A percentile compares a stretch with the other conserved stretches of the same genome.
Evolutionary conservation across 2,888 invertebrate species (phyloP).

Genomic region (Leptarthrus brevirostris): DNA sequence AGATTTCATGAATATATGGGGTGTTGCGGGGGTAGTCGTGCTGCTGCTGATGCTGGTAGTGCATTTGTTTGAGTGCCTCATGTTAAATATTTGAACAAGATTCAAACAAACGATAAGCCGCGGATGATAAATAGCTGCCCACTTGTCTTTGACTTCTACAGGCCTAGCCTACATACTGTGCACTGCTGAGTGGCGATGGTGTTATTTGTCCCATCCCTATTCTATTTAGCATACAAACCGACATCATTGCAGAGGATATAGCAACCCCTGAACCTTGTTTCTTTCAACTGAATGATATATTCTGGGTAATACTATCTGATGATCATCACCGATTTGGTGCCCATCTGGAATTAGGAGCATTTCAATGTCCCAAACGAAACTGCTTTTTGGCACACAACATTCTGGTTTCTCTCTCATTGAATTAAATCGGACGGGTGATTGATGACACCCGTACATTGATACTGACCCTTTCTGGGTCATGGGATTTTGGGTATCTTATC

Average conservation of each 20-base stretch:
- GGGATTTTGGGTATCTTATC: slow-evolving; percentile 14
- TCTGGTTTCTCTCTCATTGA: slow-evolving; percentile 38
- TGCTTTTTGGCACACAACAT: slow-evolving; percentile 33
- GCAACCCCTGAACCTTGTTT: slow-evolving; percentile 13
- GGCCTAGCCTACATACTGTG: neutral
- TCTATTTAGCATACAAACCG: slow-evolving; percentile 14
- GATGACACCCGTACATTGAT: slow-evolving; percentile 29
- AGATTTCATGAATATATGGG: slow-evolving; percentile 10
- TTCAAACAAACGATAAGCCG: slow-evolving; percentile 46
- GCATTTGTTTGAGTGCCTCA: slow-evolving; percentile 31
- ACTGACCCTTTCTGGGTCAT: slow-evolving; percentile 31
- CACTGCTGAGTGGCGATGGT: neutral
- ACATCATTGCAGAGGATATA: neutral
- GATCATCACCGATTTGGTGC: slow-evolving; percentile 38
- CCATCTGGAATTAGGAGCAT: slow-evolving; percentile 34
- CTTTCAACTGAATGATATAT: slow-evolving; percentile 32
- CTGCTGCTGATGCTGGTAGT: slow-evolving; percentile 1
- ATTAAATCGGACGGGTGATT: slow-evolving; percentile 44
- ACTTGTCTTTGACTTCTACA: slow-evolving; percentile 44
- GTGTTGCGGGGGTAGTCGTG: neutral
- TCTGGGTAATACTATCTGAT: slow-evolving; percentile 24
- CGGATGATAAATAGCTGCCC: slow-evolving; percentile 46
- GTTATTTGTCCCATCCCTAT: slow-evolving; percentile 4
- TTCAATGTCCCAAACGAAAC: slow-evolving; percentile 24
- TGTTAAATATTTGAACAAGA: slow-evolving; percentile 47